Base-by-base conservation (phyloP, 2,797 vertebrate genomes). In the Pipistrellus pipistrellus region DNA sequence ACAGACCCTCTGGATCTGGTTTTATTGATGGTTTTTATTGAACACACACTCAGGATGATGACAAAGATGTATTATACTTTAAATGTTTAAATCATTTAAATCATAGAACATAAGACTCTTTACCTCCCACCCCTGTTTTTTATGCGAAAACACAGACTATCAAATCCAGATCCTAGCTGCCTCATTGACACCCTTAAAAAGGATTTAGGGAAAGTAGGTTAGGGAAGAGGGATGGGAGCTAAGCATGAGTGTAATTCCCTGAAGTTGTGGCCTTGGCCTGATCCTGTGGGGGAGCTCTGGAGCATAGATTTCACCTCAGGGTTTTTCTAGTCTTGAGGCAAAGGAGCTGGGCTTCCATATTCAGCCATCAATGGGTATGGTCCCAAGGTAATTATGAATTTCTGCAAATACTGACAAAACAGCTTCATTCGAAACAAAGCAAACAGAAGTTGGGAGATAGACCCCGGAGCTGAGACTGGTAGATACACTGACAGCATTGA, bases 1-100 rank as follows among this genome's bases (percentile, higher is more conserved):
- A 68, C 55, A 57, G 30, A 83, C 20, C 83, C 11, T 18, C 6
- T 4, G 4, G 35, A 15, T 69, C 46, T 85, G 30, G 20, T 35
- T 87, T 83, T 78, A 11, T 41, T 55, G 57, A 46, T 55, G 64
- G 48, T 83, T 89, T 75, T 86, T 48, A 44, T 46, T 84, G 55
- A 71, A 66, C 51, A 71, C 6, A 35, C 4, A 38, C 23, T n/a
- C 11, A 75, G 53, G 18, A 32, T 87, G 62, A 86, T 83, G 64
- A 83, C 15, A 48, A 81, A 35, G 13, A 41, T 73, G 81, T 73
- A 41, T 17, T 86, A n/a, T 44, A 73, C 13, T 57, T 11, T 64
- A 85, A 83, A 73, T 35, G 4, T 87, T 87, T 38, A 92, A 87
- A 76, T 82, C 23, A 32, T 87, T 87, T 38, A 92, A 87, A 76